Base-by-base conservation (phyloP, 2,888 invertebrate genomes). In the Pheosia tremula region DNA sequence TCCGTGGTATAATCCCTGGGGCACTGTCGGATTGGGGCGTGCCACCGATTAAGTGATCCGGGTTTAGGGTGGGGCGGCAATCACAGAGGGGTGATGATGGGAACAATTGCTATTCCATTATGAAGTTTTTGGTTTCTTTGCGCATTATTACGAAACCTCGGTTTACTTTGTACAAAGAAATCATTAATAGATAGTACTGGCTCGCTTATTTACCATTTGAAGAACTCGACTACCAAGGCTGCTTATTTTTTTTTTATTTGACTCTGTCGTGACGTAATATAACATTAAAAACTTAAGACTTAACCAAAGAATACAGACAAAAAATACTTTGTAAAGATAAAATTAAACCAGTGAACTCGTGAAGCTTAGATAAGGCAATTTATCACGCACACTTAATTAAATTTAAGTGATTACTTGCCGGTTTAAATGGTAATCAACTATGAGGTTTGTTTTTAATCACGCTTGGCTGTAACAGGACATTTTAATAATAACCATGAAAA, bases 31-130 rank as follows among this genome's bases (percentile, higher is more conserved):
- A 66, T 67, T 50, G 56, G 55, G 62, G 37, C 58, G 61, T 49
- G 24, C 9, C 56, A 50, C 49, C 57, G 66, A 66, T 68, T 71
- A 64, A 63, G 62, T 57, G 59, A 69, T 61, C 43, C 37, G 50
- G 64, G 61, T 49, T 67, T 64, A 53, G 37, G 59, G 60, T 49
- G 13, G 39, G 65, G 53, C n/a, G 49, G 1, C n/a, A 57, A n/a
- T 53, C 1, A n/a, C 3, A 56, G 10, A 41, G 55, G 53, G 11
- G 37, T 3, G 37, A 37, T 41, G 41, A 41, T n/a, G 9, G 43
- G 8, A 43, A 43, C 4, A 43, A 8, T 9, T 8, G 43, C 8
- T 24, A 1, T 24, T 24, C 2, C 24, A 24, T 24, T 24, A 24
- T 24, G 24, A 24, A 24, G 1, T 24, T 24, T 24, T 24, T 24